Evolutionary conservation across 2,113 vertebrate genomes (phyloP), one percentile per base, ranked within the genome.

Genomic region (Grammomys surdaster): DNA sequence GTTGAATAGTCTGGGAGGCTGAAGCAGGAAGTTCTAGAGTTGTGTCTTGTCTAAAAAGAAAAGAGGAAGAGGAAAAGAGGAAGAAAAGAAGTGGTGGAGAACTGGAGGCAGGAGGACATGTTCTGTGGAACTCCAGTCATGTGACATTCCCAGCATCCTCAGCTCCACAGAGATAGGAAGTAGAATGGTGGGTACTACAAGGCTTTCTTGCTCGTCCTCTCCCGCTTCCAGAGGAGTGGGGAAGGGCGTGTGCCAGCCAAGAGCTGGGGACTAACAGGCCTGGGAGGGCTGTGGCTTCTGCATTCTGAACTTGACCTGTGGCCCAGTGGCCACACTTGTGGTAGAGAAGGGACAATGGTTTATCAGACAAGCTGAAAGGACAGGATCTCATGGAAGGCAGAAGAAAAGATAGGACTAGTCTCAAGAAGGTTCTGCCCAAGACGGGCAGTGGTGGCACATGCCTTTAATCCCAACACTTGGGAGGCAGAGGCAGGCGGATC

Each of bases 191-290:
- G 31, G 26, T 28, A 7, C 7, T 28, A 7, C 7, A 20, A 54
- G 54, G 26, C 48, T 33, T 60, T 84, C 91, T 65, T 81, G 46
- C 24, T 69, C 36, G 16, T 36, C 67, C 67, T 0, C 0, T 14
- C 51, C 72, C 28, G 48, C 56, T 90, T 90, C 80, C 5, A 14
- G 48, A 86, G 56, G 69, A 77, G 16, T 1, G 12, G 40, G 19
- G 31, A 31, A 1, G 82, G 54, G 22, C 33, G 67, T 0, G 2
- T 56, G 36, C 56, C 16, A 28, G n/a, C 26, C 69, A 63, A 24
- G 76, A 69, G 5, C 63, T 40, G 22, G 28, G 10, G 17, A 54
- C 73, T 0, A 0, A 48, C 1, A 8, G 36, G 33, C 51, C 10
- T 7, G 31, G 28, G 63, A 67, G 11, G 16, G 11, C 48, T 31